These are phyloP conservation scores for Centrocercus urophasianus DNA, from an alignment of 2,113 vertebrate genomes.

Conservation along the genomic window DNA sequence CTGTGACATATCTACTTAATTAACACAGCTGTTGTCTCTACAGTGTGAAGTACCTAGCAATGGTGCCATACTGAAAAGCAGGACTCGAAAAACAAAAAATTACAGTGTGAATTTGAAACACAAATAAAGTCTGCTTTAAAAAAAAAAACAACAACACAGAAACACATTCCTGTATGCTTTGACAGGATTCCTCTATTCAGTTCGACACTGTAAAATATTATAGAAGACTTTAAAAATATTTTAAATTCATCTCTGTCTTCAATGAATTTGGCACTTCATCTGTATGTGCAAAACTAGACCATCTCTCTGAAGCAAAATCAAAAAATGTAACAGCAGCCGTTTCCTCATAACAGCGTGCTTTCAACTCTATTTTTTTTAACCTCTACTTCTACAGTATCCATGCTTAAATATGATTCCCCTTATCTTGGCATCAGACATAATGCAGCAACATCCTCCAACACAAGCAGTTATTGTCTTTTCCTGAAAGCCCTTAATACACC, in stretches of 20 bases:
- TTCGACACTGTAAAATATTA: background rate
- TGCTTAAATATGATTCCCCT: background rate
- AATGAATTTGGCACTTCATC: background rate
- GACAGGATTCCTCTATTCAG: background rate
- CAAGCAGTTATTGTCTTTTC: background rate
- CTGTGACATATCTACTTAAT: conserved; percentile 83
- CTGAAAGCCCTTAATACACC: background rate
- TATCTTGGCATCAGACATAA: background rate
- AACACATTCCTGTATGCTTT: background rate
- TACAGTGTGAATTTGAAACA: conserved; percentile 11
- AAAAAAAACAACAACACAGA: conserved; percentile 3
- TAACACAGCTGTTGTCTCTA: conserved; percentile 76
- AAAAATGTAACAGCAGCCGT: background rate
- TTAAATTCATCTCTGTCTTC: background rate
- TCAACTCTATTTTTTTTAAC: background rate
- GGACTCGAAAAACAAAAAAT: conserved; percentile 22
- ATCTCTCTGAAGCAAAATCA: background rate
- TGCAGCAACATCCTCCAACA: background rate
- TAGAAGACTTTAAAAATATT: background rate
- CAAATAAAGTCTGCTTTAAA: conserved; percentile 9
- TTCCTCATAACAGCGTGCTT: background rate
- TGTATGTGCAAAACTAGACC: background rate
- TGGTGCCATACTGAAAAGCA: conserved; percentile 33
- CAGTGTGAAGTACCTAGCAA: conserved; percentile 47
- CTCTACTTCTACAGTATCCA: background rate